A percentile compares a stretch with the other conserved stretches of the same genome.
These are phyloP conservation scores for Pterostichus madidus DNA, from an alignment of 2,888 invertebrate genomes.

Conservation along the genomic window DNA sequence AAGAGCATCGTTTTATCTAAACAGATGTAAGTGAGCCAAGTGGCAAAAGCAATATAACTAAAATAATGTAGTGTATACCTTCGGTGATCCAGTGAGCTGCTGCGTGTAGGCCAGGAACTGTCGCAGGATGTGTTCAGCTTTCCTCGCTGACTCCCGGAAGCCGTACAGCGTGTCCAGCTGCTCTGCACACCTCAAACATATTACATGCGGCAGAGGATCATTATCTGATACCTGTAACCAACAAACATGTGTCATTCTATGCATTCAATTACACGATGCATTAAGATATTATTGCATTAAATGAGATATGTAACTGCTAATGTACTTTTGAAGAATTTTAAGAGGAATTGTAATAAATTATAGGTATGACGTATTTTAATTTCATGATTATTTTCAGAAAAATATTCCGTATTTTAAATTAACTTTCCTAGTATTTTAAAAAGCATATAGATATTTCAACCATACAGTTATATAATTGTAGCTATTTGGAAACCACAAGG, in stretches of 20 bases:
- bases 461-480: too few relatives aligned
- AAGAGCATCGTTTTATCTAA: too few relatives aligned
- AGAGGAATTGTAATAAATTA: background rate
- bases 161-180: constrained; percentile 88
- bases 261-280: background rate
- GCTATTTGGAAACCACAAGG: too few relatives aligned
- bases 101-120: constrained; percentile 87
- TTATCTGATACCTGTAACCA: constrained; percentile 84
- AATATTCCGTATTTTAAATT: too few relatives aligned
- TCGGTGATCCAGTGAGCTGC: constrained; percentile 82
- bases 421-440: too few relatives aligned
- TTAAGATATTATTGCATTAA: background rate
- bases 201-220: constrained; percentile 87
- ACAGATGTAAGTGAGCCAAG: too few relatives aligned
- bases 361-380: background rate
- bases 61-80: constrained; percentile 77
- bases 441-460: too few relatives aligned
- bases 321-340: too few relatives aligned
- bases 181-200: constrained; percentile 87
- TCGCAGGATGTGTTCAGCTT: constrained; percentile 87
- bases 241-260: constrained; percentile 63
- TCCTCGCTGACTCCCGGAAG: constrained; percentile 87
- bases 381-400: too few relatives aligned
- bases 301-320: too few relatives aligned
- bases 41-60: background rate